phyloP scores from a whole-genome alignment of 2,797 vertebrate genomes.

The Cuniculus paca region DNA sequence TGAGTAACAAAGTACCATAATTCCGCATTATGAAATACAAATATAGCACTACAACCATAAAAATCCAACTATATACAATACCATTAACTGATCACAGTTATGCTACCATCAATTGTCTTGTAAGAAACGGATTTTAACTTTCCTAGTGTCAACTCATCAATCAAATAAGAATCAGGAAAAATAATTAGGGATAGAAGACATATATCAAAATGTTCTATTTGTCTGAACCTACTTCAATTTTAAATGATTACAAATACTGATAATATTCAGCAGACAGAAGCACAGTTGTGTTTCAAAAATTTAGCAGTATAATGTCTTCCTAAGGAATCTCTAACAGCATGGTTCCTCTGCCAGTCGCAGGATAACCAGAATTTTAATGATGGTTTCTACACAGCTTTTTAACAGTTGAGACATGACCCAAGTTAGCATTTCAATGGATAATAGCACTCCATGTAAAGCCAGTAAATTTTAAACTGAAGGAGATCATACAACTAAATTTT shows the following conservation, averaged over 20 bases:
- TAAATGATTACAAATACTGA: background rate
- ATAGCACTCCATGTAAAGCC: constrained; percentile 64
- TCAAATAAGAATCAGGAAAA: constrained; percentile 27
- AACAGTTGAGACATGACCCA: constrained; percentile 56
- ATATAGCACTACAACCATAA: constrained; percentile 84
- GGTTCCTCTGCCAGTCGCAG: background rate
- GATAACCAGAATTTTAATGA: constrained; percentile 68
- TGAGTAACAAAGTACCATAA: constrained; percentile 81
- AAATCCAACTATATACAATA: constrained; percentile 85
- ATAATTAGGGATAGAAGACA: background rate
- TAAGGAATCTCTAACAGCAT: constrained; percentile 46
- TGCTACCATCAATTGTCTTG: constrained; percentile 82
- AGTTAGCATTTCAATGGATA: constrained; percentile 79
- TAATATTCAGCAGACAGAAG: fast-evolving
- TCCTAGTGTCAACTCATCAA: constrained; percentile 57
- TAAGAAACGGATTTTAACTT: constrained; percentile 82
- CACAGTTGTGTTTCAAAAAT: background rate
- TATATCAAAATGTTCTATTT: background rate
- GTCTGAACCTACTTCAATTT: constrained; percentile 18
- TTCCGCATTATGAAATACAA: constrained; percentile 85
- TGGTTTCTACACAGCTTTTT: background rate
- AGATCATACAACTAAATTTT: constrained; percentile 79
- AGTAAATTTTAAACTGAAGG: constrained; percentile 75
- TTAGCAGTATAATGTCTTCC: background rate
- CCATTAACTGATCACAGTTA: constrained; percentile 82